phyloP scores from a whole-genome alignment of 2,113 vertebrate species.

The Herpailurus yagouaroundi region DNA sequence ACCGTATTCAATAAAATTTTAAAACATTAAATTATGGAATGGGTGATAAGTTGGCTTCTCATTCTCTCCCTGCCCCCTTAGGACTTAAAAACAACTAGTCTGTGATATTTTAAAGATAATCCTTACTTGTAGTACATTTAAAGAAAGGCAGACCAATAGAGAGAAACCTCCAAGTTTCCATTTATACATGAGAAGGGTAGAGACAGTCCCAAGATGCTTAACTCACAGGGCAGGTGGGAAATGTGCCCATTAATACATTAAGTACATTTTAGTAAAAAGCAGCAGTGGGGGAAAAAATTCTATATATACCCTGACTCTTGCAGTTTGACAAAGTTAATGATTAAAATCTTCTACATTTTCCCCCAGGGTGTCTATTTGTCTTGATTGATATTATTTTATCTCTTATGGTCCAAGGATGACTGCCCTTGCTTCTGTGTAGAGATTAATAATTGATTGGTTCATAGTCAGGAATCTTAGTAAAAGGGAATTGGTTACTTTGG shows the following conservation, averaged over 20 bases:
- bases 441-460: constrained; percentile 83
- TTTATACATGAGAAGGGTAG: neutral
- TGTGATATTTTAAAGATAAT: constrained; percentile 8
- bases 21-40: neutral
- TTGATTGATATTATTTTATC: constrained; percentile 40
- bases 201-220: neutral
- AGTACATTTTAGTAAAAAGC: neutral
- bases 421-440: neutral
- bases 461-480: constrained; percentile 20
- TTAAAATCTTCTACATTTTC: constrained; percentile 37
- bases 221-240: neutral
- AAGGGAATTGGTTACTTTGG: neutral
- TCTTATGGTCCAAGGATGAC: constrained; percentile 76
- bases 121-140: neutral
- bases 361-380: constrained; percentile 69
- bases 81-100: neutral
- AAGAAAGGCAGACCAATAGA: neutral
- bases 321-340: constrained; percentile 81
- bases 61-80: neutral
- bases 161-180: neutral
- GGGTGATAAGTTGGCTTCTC: neutral
- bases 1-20: neutral
- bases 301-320: neutral
- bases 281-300: neutral
- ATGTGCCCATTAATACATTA: neutral